Evolutionary conservation across 2,888 invertebrate species (phyloP), one percentile per base, ranked within the genome.

Genomic region (Drosophila multiciliata): DNA sequence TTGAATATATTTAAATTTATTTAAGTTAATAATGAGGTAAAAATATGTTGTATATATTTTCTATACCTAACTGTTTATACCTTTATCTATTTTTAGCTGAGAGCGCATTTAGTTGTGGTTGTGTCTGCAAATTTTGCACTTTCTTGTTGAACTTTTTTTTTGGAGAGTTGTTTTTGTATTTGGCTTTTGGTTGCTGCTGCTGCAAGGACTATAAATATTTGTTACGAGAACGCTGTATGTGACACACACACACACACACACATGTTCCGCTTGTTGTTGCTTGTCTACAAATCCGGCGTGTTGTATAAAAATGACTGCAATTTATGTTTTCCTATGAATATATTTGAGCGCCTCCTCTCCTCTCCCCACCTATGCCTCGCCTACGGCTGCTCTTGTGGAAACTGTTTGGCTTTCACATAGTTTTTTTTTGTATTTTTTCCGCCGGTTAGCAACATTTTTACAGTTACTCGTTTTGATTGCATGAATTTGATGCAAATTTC

Each of bases 311-410:
- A 87, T 91, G 85, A 80, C 81, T 90, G 87, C 91, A 91, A 91
- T 91, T 91, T 91, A 91, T 91, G 91, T 83, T 87, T 91, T 87
- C 83, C 91, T 87, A 82, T 90, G 91, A 88, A 88, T 90, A 89
- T 85, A 85, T 88, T 85, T 80, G 73, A 55, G 68, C 57, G 64
- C 60, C 58, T 26, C 64, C 32, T 23, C 48, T 4, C 9, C 64
- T 32, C 48, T 3, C 9, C 15, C 35, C 45, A 23, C 45, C 54
- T 15, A 29, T 8, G 7, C 11, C 53, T 17, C 48, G 1, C 54
- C 38, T 23, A 50, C 36, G 40, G 32, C 58, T 12, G 6, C 38
- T 15, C 33, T 38, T 35, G 11, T 2, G 42, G 36, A 29, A 38
- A 67, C 38, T 53, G 54, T 62, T 69, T 68, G 52, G 61, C 61